Evolutionary conservation across 2,888 invertebrate species (phyloP).

Genomic region (Icerya purchasi): DNA sequence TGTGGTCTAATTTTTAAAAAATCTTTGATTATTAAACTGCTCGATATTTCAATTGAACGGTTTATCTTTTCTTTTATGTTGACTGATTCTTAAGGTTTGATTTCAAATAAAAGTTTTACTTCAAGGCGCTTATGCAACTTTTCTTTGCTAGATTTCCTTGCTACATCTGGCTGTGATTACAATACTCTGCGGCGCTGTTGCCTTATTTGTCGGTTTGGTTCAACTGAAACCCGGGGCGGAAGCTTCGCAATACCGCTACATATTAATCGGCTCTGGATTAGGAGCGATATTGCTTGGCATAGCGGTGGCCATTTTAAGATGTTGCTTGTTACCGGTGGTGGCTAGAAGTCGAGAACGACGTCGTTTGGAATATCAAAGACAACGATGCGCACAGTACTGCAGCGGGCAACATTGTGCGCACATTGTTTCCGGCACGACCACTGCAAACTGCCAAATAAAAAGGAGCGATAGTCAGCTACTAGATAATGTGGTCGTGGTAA

Average conservation of each 20-base stretch:
- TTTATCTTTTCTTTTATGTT: too few relatives aligned
- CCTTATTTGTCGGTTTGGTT: conserved; percentile 50
- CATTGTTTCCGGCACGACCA: background rate
- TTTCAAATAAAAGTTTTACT: too few relatives aligned
- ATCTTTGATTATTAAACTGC: too few relatives aligned
- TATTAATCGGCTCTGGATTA: conserved; percentile 43
- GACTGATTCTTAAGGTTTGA: too few relatives aligned
- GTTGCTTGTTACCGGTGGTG: conserved; percentile 32
- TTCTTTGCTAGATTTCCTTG: conserved; percentile 36
- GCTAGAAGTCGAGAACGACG: conserved; percentile 11
- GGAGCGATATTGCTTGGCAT: conserved; percentile 40
- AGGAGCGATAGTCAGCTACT: background rate
- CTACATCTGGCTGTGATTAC: conserved; percentile 53
- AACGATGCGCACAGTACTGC: conserved; percentile 7
- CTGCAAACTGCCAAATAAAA: background rate
- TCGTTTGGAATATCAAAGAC: conserved; percentile 8
- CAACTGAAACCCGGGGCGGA: conserved; percentile 55
- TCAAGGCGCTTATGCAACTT: too few relatives aligned
- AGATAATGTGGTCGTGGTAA: background rate
- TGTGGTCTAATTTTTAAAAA: too few relatives aligned
- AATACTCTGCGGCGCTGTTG: conserved; percentile 46
- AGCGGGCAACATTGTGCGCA: background rate
- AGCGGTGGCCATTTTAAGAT: conserved; percentile 40
- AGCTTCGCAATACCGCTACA: conserved; percentile 47
- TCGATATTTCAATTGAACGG: too few relatives aligned